Evolutionary conservation across 2,797 vertebrate species (phyloP), one percentile per base, ranked within the genome.

Genomic region (Paguma larvata): DNA sequence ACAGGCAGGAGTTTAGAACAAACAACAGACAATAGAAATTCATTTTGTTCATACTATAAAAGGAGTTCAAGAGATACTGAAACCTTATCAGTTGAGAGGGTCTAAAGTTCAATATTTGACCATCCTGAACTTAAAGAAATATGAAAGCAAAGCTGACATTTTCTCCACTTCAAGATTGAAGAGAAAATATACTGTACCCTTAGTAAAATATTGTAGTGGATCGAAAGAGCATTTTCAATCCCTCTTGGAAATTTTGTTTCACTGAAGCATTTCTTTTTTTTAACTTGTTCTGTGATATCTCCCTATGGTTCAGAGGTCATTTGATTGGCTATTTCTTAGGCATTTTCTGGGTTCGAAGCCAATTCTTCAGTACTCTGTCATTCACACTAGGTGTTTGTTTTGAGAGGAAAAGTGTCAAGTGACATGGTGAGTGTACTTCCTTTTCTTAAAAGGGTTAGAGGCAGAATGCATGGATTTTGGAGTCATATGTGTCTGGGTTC

Each of bases 1-100:
- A 97, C 97, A 97, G 91, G 89, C 91, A 94, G 85, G 97, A 97
- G 92, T 98, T 98, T 98, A 97, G 95, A 98, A 97, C 83, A 98
- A 98, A 98, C 92, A 98, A 97, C 51, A 98, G 92, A 98, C 94
- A 95, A 98, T 97, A 96, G n/a, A 27, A 98, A 98, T 98, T 98
- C 87, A 96, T 97, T 98, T 98, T 97, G 91, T 88, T 97, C 62
- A 85, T 14, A 96, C 59, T 97, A 91, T 88, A 79, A 97, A 97
- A 98, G 91, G 70, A 98, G 92, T 93, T 85, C 73, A 97, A 98
- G 87, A 0, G 0, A 62, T 89, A 92, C 18, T 86, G 82, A 91
- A 85, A 86, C 41, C 88, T 92, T 80, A 95, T 95, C 14, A 96
- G 48, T 67, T 70, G 91, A 97, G 75, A 97, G 84, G 79, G 14